These are phyloP conservation scores for Chlorocebus sabaeus DNA, from an alignment of 2,113 vertebrate species.

Conservation along the genomic window DNA sequence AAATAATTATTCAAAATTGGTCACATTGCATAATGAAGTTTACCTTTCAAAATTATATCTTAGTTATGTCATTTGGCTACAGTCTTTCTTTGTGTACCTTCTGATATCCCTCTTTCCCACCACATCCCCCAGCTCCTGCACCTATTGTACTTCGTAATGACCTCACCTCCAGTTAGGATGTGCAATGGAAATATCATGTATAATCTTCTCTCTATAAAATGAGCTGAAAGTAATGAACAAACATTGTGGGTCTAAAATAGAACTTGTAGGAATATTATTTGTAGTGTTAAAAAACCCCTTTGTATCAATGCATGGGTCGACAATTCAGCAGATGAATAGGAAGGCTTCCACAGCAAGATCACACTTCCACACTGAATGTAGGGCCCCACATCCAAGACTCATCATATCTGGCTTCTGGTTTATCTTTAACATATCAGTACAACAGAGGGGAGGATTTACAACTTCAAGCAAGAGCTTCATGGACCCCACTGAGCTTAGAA, in stretches of 20 bases:
- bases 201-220: not conserved
- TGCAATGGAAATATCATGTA: not conserved
- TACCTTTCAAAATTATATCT: not conserved
- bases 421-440: not conserved
- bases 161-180: not conserved
- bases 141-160: not conserved
- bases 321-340: not conserved
- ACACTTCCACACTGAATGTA: not conserved
- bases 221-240: not conserved
- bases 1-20: not conserved
- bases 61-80: not conserved
- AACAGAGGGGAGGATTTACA: not conserved
- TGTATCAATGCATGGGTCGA: too few relatives aligned
- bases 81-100: not conserved
- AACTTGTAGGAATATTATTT: not conserved
- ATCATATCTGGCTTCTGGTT: not conserved
- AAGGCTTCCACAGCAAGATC: not conserved
- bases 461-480: not conserved
- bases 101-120: not conserved
- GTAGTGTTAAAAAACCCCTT: not conserved
- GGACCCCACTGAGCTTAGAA: not conserved
- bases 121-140: rapidly evolving
- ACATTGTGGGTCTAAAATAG: not conserved
- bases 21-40: not conserved
- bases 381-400: too few relatives aligned